Base-by-base conservation (phyloP, 2,113 vertebrate species). In the Macrotus californicus region DNA sequence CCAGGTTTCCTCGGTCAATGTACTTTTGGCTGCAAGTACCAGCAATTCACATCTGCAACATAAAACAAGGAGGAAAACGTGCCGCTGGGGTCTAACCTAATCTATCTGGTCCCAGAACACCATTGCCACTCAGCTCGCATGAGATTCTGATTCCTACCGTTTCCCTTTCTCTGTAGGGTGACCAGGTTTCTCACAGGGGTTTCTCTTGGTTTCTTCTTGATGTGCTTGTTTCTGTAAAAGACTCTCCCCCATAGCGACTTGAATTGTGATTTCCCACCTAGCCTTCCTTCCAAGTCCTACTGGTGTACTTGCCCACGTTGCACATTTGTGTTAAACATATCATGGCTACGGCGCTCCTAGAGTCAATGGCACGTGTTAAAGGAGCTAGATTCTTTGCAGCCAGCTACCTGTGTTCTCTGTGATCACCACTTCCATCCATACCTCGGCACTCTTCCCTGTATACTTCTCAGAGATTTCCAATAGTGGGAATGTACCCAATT, bases 391-490 rank as follows among this genome's bases (percentile, higher is more conserved):
- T 36, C 29, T 39, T 29, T 46, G 24, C 7, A 11, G 5, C 5
- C 0, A 1, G 24, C 43, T 50, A 2, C 39, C 36, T n/a, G 56
- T 15, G 34, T 22, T 59, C 36, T 12, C 6, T 1, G 0, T 21
- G 7, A 34, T 7, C 2, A 1, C 29, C 9, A 2, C 43, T 26
- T 89, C 34, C 2, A 5, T 2, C 8, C 15, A 18, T 1, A 6
- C 14, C 34, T 22, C 13, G 12, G 4, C 6, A 3, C 1, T 7
- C 31, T 15, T 56, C 11, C n/a, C 7, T 9, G 19, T 11, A 12
- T 31, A 7, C 4, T 11, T 84, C 9, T 76, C 52, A 48, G 1
- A 26, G 0, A 43, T 19, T 77, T 61, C 46, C 41, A 80, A 4
- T 39, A 9, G 8, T 16, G 43, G 26, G 1, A 67, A 75, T 43